Conservation (phyloP, 2,888 invertebrate genomes). For the Meiosimyza decipiens region DNA sequence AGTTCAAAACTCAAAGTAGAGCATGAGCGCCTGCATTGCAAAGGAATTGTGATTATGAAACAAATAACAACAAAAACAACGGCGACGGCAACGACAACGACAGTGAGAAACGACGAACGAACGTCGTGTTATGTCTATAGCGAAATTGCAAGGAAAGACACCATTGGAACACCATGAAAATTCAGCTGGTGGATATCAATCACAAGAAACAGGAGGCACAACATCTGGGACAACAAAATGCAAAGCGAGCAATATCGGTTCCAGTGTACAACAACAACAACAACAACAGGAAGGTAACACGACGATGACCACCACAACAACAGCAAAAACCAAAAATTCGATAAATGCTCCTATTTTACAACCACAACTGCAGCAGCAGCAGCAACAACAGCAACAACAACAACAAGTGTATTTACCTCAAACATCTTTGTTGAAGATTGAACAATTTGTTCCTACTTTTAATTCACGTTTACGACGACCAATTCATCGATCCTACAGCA, state of each 20-base stretch:
- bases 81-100: background rate
- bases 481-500: constrained; percentile 66
- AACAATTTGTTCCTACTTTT: constrained; percentile 67
- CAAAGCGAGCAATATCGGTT: constrained; percentile 37
- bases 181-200: constrained; percentile 26
- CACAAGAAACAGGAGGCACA: constrained; percentile 34
- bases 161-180: constrained; percentile 50
- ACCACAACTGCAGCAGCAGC: constrained; percentile 7
- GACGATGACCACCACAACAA: constrained; percentile 34
- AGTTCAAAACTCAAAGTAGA: constrained; percentile 2
- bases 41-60: constrained; percentile 51
- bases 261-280: constrained; percentile 21
- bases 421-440: constrained; percentile 66
- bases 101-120: background rate
- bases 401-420: constrained; percentile 62
- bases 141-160: constrained; percentile 62
- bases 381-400: constrained; percentile 45
- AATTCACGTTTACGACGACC: constrained; percentile 61
- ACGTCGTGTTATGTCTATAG: constrained; percentile 60
- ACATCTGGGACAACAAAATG: background rate
- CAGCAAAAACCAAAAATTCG: constrained; percentile 16
- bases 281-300: constrained; percentile 2
- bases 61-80: constrained; percentile 20
- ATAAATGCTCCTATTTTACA: background rate
- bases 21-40: background rate